These are phyloP conservation scores for Ammodytes dubius DNA, from an alignment of 2,113 vertebrate species.

Conservation along the genomic window DNA sequence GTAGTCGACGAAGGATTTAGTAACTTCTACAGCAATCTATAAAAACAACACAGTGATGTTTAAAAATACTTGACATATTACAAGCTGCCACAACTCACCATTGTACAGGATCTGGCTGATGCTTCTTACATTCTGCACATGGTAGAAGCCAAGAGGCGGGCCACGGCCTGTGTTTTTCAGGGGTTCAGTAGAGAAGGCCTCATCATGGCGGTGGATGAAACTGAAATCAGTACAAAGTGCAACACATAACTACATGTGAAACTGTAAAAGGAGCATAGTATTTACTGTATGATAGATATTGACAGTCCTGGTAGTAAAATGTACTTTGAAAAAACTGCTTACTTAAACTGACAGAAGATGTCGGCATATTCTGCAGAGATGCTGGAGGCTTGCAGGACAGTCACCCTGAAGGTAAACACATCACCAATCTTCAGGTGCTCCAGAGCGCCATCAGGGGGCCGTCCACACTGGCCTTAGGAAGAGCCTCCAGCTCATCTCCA, in stretches of 20 bases:
- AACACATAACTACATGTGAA: conserved; percentile 1
- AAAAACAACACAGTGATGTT: conserved; percentile 14
- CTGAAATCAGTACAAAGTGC: conserved; percentile 74
- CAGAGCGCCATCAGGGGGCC: conserved; percentile 81
- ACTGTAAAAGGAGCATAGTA: neutral
- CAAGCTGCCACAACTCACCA: neutral
- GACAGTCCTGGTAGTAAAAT: neutral
- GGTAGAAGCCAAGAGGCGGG: conserved; percentile 96
- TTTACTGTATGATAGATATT: neutral
- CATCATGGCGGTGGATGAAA: conserved; percentile 97
- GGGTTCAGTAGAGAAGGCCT: conserved; percentile 98
- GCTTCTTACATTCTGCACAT: conserved; percentile 93
- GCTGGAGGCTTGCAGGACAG: conserved; percentile 95
- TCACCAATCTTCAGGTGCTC: conserved; percentile 93
- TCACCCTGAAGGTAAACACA: conserved; percentile 96
- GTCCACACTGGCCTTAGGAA: conserved; percentile 84
- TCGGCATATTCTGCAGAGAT: conserved; percentile 97
- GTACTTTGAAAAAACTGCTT: conserved; percentile 18
- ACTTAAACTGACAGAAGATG: conserved; percentile 99
- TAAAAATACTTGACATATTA: neutral
- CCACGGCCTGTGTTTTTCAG: conserved; percentile 97
- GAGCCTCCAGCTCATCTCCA: conserved; percentile 87
- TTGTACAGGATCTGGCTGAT: neutral
- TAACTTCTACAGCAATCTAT: conserved; percentile 97
- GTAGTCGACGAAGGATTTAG: conserved; percentile 96